Base-by-base conservation (phyloP, 2,888 invertebrate species). In the Cephus runcator region DNA sequence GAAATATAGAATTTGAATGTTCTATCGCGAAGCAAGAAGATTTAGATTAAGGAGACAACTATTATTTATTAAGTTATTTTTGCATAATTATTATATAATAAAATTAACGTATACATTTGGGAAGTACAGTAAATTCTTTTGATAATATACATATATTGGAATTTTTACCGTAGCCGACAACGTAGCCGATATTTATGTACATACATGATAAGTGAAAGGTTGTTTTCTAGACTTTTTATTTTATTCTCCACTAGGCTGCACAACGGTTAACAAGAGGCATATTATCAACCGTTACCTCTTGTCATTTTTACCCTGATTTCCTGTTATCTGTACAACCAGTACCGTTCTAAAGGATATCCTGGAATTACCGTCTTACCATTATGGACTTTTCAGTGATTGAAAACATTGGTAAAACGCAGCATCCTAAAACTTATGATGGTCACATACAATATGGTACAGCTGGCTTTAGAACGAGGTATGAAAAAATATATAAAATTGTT, bases 391-490 rank as follows among this genome's bases (percentile, higher is more conserved):
- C 69, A 12, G 77, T 77, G 76, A 82, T 88, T 71, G 77, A 85
- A 40, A 76, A 77, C 74, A 79, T 96, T 93, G 95, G 95, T 80
- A 94, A 95, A 92, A 95, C 95, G 93, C 95, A 95, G 94, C 95
- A 96, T 90, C 95, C 95, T 35, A 96, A 95, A 92, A 94, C 93
- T 73, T 92, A 87, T 75, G 94, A 94, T 86, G 93, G 93, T 83
- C 93, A 93, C 88, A 94, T 96, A 86, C 93, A 95, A 92, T 97
- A 97, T 93, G 97, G 97, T 85, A 97, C 97, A 80, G 96, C 97
- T 85, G 97, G 97, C 89, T 97, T 97, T 91, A 94, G 97, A 87
- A 95, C 95, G 87, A 96, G 94, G 96, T 96, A 92, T 94, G 94
- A 75, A 68, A n/a, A 76, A 11, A 75, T 34, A 30, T 69, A 1